These are phyloP conservation scores for Oscheius sp. DNA, from an alignment of 1,140 invertebrate genomes.

Conservation along the genomic window DNA sequence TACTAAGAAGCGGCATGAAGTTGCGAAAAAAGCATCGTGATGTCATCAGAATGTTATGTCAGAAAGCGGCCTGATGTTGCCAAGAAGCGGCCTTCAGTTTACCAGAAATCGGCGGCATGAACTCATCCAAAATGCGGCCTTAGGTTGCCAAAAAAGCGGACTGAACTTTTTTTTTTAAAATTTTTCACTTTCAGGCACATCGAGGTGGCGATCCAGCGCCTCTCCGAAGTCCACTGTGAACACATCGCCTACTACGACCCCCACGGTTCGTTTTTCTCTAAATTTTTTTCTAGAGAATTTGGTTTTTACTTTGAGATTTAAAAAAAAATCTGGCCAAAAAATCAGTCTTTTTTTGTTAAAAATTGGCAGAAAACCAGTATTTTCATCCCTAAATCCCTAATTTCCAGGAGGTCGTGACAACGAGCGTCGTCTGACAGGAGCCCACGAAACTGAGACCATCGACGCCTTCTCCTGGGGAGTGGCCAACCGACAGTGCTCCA, in stretches of 20 bases:
- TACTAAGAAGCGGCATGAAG: too few relatives aligned
- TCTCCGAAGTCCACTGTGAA: conserved; percentile 75
- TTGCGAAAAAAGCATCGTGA: too few relatives aligned
- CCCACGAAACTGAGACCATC: conserved; percentile 78
- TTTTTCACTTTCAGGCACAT: conserved; percentile 44
- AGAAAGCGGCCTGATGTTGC: too few relatives aligned
- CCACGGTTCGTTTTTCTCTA: conserved; percentile 61
- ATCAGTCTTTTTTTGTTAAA: neutral
- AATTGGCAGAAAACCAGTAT: neutral
- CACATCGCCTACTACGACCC: conserved; percentile 86
- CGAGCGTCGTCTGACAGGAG: conserved; percentile 75
- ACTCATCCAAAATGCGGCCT: too few relatives aligned
- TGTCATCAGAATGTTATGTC: too few relatives aligned
- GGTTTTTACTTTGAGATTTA: neutral
- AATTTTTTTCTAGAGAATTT: neutral
- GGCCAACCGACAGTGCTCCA: conserved; percentile 42
- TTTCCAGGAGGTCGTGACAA: conserved; percentile 73
- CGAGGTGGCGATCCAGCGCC: conserved; percentile 68
- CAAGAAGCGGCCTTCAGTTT: too few relatives aligned
- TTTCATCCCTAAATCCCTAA: neutral
- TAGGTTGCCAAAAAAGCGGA: neutral
- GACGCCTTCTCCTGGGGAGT: conserved; percentile 71
- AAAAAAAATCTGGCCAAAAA: neutral
- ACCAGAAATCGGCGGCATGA: neutral
- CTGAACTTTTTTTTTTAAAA: neutral